phyloP scores from a whole-genome alignment of 2,888 invertebrate species.

The Melangyna quadrimaculata region DNA sequence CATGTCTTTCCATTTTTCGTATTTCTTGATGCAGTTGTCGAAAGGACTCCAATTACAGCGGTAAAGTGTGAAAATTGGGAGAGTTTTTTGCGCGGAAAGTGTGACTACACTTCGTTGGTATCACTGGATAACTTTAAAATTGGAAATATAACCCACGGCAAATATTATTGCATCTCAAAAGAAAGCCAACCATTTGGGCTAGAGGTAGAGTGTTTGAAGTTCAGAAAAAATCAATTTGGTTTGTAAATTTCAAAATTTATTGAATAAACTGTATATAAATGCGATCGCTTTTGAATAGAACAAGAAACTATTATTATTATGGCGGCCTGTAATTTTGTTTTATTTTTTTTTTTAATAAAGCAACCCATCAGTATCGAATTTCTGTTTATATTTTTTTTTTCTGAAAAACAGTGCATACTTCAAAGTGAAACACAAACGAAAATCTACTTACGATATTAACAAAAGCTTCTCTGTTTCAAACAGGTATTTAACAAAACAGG shows the following conservation, averaged over 20 bases:
- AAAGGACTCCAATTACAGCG: neutral
- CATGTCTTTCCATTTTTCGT: slow-evolving; percentile 78
- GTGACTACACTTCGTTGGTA: neutral
- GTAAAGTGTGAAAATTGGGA: neutral
- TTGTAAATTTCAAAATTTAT: neutral
- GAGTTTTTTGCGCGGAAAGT: neutral
- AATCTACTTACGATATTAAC: neutral
- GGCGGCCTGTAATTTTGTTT: too few relatives aligned
- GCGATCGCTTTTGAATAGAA: too few relatives aligned
- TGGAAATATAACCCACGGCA: neutral
- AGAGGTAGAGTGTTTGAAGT: neutral
- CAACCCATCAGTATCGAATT: too few relatives aligned
- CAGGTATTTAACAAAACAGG: slow-evolving; percentile 20
- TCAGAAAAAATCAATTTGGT: neutral
- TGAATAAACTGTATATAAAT: neutral
- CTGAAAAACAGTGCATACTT: neutral
- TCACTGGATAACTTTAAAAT: neutral
- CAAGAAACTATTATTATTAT: too few relatives aligned
- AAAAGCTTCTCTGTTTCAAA: neutral
- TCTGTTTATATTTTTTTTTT: too few relatives aligned
- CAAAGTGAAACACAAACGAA: neutral
- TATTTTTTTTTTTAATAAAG: too few relatives aligned
- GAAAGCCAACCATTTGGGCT: neutral
- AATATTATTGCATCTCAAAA: neutral
- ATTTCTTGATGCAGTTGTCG: slow-evolving; percentile 74